Conservation (phyloP, 2,797 vertebrate genomes). For the Platalea minor region DNA sequence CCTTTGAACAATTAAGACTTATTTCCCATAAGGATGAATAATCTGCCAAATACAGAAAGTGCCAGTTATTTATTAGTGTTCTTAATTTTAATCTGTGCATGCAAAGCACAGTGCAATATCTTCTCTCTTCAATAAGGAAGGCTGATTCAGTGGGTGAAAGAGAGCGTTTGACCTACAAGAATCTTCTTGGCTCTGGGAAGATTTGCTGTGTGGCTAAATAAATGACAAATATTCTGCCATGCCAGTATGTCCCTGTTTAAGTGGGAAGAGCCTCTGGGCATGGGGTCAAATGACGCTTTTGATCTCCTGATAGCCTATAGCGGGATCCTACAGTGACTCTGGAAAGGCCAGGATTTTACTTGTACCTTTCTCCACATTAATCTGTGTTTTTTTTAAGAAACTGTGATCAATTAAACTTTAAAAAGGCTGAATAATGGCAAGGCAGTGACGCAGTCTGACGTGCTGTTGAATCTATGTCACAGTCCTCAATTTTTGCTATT, state of each 20-base stretch:
- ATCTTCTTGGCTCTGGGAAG: neutral
- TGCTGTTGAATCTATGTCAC: neutral
- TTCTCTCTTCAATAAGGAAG: neutral
- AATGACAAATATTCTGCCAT: neutral
- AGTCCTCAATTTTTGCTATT: neutral
- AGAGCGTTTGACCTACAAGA: neutral
- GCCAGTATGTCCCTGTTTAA: neutral
- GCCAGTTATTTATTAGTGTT: neutral
- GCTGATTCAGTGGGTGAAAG: neutral
- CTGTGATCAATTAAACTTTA: neutral
- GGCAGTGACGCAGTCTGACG: neutral
- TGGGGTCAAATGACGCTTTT: neutral
- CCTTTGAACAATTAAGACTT: neutral
- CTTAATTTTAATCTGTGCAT: neutral
- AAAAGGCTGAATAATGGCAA: neutral
- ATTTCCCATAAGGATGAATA: neutral
- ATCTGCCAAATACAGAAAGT: neutral
- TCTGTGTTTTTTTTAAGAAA: neutral
- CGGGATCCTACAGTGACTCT: neutral
- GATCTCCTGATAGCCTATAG: neutral
- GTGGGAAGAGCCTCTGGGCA: neutral
- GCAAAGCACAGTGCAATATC: neutral
- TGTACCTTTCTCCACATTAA: neutral
- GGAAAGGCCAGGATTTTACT: neutral
- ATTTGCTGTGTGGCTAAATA: neutral